Percentiles rank a stretch among this genome's conserved stretches.
Evolutionary conservation across 2,113 vertebrate species (phyloP).

Genomic region (Balaeniceps rex): DNA sequence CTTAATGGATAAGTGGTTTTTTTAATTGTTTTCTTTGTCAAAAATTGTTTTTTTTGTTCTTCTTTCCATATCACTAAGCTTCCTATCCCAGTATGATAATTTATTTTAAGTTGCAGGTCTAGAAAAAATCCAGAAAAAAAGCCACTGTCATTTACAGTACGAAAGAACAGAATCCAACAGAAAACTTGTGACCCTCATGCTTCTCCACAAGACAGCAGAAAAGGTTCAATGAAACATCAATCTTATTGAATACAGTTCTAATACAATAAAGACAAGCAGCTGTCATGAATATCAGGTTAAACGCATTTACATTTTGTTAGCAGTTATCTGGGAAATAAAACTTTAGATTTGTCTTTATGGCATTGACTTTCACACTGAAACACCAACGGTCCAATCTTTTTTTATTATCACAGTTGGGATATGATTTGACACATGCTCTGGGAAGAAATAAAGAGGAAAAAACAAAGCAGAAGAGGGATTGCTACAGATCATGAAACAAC

Average conservation of each 20-base stretch:
- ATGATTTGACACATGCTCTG: neutral
- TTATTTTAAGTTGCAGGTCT: neutral
- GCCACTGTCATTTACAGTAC: neutral
- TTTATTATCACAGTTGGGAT: neutral
- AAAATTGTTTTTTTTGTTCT: neutral
- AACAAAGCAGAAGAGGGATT: too few relatives aligned
- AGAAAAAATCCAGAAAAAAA: neutral
- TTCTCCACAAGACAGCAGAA: neutral
- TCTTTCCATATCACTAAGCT: neutral
- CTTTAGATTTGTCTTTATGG: neutral
- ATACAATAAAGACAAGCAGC: neutral
- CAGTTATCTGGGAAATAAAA: neutral
- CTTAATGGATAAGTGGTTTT: neutral
- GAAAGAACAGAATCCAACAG: neutral
- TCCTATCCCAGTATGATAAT: neutral
- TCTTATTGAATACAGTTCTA: neutral
- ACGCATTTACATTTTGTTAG: neutral
- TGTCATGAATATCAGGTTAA: neutral
- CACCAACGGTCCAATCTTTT: neutral
- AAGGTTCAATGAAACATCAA: neutral
- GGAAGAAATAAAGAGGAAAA: neutral
- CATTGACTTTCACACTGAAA: neutral
- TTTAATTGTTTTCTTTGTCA: neutral
- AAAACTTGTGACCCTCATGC: neutral
- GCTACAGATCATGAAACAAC: neutral